Evolutionary conservation across 2,888 invertebrate species (phyloP).

Genomic region (Pelosia muscerda): DNA sequence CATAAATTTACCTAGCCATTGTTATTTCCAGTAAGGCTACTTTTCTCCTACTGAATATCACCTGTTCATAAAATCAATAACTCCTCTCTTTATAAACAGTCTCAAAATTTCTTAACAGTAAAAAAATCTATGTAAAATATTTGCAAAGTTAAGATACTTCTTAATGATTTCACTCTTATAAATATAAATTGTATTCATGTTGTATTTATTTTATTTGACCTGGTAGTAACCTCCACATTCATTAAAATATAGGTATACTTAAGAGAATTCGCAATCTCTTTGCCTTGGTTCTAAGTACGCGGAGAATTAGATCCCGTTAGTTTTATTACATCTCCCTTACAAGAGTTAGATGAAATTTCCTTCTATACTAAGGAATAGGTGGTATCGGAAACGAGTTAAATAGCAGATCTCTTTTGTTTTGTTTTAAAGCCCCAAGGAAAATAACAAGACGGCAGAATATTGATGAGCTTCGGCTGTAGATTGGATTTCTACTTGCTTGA

Average conservation of each 20-base stretch:
- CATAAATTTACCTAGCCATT: conserved; percentile 83
- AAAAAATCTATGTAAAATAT: neutral
- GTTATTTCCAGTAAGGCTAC: conserved; percentile 75
- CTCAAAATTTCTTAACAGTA: conserved; percentile 1
- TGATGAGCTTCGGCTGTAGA: conserved; percentile 70
- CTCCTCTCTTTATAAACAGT: neutral
- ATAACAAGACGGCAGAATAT: conserved; percentile 80
- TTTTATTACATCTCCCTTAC: conserved; percentile 52
- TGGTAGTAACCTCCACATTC: neutral
- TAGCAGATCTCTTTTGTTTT: conserved; percentile 81
- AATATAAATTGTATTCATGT: neutral
- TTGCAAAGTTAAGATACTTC: neutral
- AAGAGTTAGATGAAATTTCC: conserved; percentile 74
- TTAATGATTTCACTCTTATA: neutral
- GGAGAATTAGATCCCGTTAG: conserved; percentile 46
- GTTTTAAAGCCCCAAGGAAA: conserved; percentile 74
- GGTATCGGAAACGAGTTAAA: conserved; percentile 86
- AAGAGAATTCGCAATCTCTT: conserved; percentile 42
- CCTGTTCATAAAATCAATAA: conserved; percentile 46
- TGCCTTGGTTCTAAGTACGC: conserved; percentile 42
- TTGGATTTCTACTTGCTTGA: conserved; percentile 63
- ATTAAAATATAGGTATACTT: conserved; percentile 31
- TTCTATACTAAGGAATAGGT: conserved; percentile 78
- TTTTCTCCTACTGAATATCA: conserved; percentile 70
- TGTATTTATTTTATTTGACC: neutral